Evolutionary conservation across 2,797 vertebrate genomes (phyloP).

Genomic region (Lithobates pipiens): DNA sequence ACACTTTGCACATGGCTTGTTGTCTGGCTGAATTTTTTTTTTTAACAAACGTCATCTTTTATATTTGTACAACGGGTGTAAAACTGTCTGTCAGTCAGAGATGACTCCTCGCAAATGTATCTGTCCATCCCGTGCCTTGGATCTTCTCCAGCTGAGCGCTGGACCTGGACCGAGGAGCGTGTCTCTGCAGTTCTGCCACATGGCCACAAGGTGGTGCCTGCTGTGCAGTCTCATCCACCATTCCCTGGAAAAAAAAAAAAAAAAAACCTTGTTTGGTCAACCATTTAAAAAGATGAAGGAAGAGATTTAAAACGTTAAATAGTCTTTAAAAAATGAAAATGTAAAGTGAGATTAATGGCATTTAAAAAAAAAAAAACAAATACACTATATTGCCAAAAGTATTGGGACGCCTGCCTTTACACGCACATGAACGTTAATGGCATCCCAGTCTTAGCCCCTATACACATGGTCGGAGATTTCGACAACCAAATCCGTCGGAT

Average conservation of each 20-base stretch:
- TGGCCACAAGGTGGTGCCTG: neutral
- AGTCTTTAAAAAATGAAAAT: too few species aligned
- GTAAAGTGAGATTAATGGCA: too few species aligned
- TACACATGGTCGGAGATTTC: too few species aligned
- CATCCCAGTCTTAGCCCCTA: too few species aligned
- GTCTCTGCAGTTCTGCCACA: slow-evolving; percentile 7
- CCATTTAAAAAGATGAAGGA: too few species aligned
- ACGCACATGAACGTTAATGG: too few species aligned
- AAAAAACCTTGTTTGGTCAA: neutral
- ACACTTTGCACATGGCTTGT: neutral
- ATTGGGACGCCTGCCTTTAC: too few species aligned
- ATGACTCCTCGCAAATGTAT: neutral
- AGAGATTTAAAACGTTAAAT: too few species aligned
- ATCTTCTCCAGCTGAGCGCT: slow-evolving; percentile 4
- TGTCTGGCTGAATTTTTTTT: too few species aligned
- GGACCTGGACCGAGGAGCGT: neutral
- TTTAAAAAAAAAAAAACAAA: too few species aligned
- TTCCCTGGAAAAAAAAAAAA: neutral
- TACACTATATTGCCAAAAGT: too few species aligned
- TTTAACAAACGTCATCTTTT: neutral
- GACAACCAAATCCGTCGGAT: too few species aligned
- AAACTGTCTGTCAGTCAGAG: neutral
- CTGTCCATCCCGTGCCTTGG: neutral
- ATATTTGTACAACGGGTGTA: neutral
- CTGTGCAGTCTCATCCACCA: neutral